Base-by-base conservation (phyloP, 2,113 vertebrate genomes). In the Uropsilus gracilis region DNA sequence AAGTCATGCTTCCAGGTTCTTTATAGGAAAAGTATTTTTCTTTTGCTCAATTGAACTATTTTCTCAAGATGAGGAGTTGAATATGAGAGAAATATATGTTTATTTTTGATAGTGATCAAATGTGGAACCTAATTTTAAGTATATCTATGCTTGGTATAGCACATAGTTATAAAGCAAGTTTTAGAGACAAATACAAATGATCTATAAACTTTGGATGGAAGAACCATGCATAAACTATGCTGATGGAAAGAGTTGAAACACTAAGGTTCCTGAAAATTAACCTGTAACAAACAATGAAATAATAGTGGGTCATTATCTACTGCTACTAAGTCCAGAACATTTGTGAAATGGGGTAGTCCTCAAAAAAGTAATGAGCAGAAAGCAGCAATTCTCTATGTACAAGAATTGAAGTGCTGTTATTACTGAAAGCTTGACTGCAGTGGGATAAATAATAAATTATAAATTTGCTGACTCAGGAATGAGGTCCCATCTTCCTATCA, bases 401-500 rank as follows among this genome's bases (percentile, higher is more conserved):
- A 87, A 55, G 16, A 90, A 89, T 46, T 71, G 42, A 80, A 85
- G 42, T 92, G 42, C 34, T 78, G 20, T 66, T 82, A 72, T 94
- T 93, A 63, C 1, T 9, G 63, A 95, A 96, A 96, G 42, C 11
- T 8, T 85, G 37, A 86, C 89, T 55, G 13, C 69, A 91, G 6
- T 86, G 14, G 48, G 22, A 26, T 93, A 95, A 96, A 87, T 92
- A 91, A 93, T 89, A 86, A 97, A 97, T 97, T 96, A 92, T 97
- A 97, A 98, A 95, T 0, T 88, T 81, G 86, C 95, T 97, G 95
- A 93, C 78, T 97, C 94, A 77, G 50, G 92, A 92, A 95, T 96
- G 94, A 94, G 90, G 97, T 97, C 91, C 63, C 64, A 66, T 97
- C 96, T 95, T 97, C 94, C 73, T 97, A 93, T 96, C 89, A 91